phyloP scores from a whole-genome alignment of 2,113 vertebrate genomes.

The Coturnix japonica region DNA sequence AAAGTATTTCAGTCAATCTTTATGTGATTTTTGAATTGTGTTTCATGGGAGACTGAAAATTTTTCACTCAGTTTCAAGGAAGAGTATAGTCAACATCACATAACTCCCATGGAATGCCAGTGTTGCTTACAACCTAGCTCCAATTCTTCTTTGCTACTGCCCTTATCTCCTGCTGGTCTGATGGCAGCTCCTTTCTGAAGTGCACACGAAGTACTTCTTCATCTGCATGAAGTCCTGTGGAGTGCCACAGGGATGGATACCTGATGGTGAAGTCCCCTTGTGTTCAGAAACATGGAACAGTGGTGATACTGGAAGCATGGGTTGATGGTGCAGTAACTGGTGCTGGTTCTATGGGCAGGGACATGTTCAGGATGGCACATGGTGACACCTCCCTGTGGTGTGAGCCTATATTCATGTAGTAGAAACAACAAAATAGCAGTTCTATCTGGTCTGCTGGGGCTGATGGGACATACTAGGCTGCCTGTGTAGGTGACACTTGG shows the following conservation, averaged over 20 bases:
- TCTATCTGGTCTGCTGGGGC: not conserved
- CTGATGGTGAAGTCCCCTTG: not conserved
- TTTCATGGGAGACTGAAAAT: not conserved
- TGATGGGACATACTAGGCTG: not conserved
- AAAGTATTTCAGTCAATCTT: constrained; percentile 2
- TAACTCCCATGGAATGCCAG: not conserved
- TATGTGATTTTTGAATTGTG: not conserved
- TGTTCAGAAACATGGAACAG: not conserved
- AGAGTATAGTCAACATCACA: not conserved
- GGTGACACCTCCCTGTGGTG: not conserved
- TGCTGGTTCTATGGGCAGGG: not conserved
- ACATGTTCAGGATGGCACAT: not conserved
- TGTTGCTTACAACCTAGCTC: not conserved
- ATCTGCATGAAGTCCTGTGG: not conserved
- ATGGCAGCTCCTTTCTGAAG: not conserved
- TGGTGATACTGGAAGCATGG: not conserved
- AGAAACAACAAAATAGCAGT: not conserved
- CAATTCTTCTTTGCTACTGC: not conserved
- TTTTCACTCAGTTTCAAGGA: constrained; percentile 15
- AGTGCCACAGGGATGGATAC: not conserved
- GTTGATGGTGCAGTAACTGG: not conserved
- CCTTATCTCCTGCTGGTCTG: not conserved
- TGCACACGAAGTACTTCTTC: no score
- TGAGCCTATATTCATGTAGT: not conserved
- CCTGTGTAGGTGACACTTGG: not conserved